Evolutionary conservation across 1,140 invertebrate genomes (phyloP), one percentile per base, ranked within the genome.

Genomic region (Leptinotarsa texana): DNA sequence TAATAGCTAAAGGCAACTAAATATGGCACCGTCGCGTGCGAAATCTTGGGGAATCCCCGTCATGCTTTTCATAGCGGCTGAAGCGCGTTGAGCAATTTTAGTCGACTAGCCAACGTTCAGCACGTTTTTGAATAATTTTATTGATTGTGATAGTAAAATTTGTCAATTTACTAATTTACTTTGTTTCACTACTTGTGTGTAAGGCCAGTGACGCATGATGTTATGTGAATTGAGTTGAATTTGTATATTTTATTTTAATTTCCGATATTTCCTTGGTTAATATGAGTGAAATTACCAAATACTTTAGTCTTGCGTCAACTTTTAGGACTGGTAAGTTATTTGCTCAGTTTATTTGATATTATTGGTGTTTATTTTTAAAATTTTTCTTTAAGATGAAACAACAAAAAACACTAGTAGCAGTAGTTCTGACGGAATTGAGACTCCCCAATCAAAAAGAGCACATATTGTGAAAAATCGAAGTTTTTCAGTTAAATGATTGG

Each of bases 401-500:
- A 63, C 13, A 63, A 63, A n/a, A 15, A 63, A n/a, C 21, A 63
- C 62, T 63, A 63, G 62, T 63, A 63, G 62, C 17, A n/a, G 17
- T 63, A 63, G 62, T 63, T 63, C 62, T 63, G 62, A 63, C 17
- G 62, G 21, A 63, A 63, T n/a, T 15, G 13, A 63, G 18, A 63
- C 62, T 15, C 62, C 11, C 62, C 62, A 63, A 63, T n/a, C 13
- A 63, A 63, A 63, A 63, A 63, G 17, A 63, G 57, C 62, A n/a
- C 11, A 63, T n/a, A n/a, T 63, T 63, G 62, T n/a, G 17, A 63
- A n/a, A 63, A 63, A 63, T 21, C 62, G 17, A 63, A 63, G 62
- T 63, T 63, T 63, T 63, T 63, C 62, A 63, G 62, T 63, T 63
- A 63, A 63, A 17, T 63, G 62, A n/a, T 63, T 63, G 62, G 62